Conservation (phyloP, 2,113 vertebrate genomes). For the Mungos mungo region DNA sequence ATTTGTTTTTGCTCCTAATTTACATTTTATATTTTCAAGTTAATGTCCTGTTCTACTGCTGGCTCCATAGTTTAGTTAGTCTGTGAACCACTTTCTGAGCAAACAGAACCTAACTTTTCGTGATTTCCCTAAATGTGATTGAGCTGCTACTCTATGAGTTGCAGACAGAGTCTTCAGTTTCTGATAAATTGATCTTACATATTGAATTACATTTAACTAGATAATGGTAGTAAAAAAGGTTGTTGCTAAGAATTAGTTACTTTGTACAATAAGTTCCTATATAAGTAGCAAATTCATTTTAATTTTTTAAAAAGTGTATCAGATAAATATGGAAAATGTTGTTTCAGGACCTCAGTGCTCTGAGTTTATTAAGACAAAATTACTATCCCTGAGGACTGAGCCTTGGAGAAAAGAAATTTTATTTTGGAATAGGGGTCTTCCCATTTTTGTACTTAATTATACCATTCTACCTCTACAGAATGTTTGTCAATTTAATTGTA, state of each 20-base stretch:
- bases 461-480: background rate
- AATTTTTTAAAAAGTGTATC: background rate
- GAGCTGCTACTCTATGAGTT: background rate
- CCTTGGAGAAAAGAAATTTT: background rate
- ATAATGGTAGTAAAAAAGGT: background rate
- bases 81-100: background rate
- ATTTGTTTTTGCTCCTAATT: background rate
- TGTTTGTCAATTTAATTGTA: background rate
- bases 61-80: background rate
- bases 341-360: background rate
- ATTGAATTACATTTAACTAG: background rate
- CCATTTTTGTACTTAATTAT: background rate
- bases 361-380: background rate
- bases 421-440: background rate
- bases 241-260: background rate
- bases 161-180: background rate
- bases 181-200: background rate
- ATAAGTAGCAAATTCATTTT: background rate
- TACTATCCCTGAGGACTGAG: background rate
- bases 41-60: background rate
- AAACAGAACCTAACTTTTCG: background rate
- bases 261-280: background rate
- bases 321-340: slow-evolving; percentile 1
- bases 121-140: background rate
- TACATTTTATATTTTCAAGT: background rate